phyloP scores from a whole-genome alignment of 2,888 invertebrate genomes.

The Neocrepidodera transversa region DNA sequence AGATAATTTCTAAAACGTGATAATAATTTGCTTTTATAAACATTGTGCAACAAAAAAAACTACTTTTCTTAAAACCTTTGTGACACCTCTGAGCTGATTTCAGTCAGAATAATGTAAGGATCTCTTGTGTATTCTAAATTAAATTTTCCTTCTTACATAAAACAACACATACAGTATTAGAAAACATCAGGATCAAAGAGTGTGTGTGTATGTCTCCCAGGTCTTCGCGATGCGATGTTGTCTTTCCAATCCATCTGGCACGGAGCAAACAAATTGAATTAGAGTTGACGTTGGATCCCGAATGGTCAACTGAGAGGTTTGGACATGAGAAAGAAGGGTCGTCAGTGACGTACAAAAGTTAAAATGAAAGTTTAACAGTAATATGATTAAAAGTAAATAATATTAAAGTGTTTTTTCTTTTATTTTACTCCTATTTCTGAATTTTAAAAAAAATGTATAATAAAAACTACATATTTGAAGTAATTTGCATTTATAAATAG shows the following conservation, averaged over 20 bases:
- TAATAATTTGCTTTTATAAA: too few species aligned
- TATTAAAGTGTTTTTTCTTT: too few species aligned
- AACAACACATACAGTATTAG: constrained; percentile 54
- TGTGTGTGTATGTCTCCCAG: constrained; percentile 45
- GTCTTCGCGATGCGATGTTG: constrained; percentile 48
- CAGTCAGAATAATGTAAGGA: constrained; percentile 28
- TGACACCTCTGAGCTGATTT: neutral
- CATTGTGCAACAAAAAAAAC: too few species aligned
- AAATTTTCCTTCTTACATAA: constrained; percentile 53
- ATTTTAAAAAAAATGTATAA: too few species aligned
- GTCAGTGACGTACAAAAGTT: neutral
- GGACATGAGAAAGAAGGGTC: constrained; percentile 32
- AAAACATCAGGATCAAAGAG: constrained; percentile 52
- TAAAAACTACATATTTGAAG: too few species aligned
- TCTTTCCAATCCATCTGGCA: constrained; percentile 57
- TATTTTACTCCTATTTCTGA: too few species aligned
- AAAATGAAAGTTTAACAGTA: too few species aligned
- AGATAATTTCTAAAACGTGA: too few species aligned
- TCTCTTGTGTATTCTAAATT: constrained; percentile 50
- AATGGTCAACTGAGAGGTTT: constrained; percentile 48
- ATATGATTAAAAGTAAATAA: too few species aligned
- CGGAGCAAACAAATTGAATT: constrained; percentile 56
- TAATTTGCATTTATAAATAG: too few species aligned
- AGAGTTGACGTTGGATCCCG: constrained; percentile 46
- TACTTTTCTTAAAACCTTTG: too few species aligned